A percentile compares a stretch with the other conserved stretches of the same genome.
Conservation (phyloP, 2,888 invertebrate species). For the Eupithecia insigniata region DNA sequence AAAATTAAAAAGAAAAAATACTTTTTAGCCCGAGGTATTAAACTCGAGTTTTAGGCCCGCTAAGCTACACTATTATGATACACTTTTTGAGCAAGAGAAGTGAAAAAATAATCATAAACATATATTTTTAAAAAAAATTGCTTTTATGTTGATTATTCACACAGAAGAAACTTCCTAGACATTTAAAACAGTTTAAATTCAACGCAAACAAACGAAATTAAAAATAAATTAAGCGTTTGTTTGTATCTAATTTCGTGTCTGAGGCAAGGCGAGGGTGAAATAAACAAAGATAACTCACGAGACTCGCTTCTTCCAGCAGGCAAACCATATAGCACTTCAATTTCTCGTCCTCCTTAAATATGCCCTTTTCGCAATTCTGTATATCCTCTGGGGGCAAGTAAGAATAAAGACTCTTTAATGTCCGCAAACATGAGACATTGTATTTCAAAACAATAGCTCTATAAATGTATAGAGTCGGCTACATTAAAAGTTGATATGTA, state of each 20-base stretch:
- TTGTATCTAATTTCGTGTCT: slow-evolving; percentile 64
- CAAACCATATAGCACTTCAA: slow-evolving; percentile 84
- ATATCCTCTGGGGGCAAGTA: slow-evolving; percentile 81
- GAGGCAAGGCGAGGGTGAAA: slow-evolving; percentile 58
- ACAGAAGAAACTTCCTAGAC: slow-evolving; percentile 11
- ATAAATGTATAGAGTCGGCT: slow-evolving; percentile 16
- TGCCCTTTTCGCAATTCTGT: slow-evolving; percentile 82
- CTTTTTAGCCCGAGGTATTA: too few species aligned
- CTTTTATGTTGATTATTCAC: too few species aligned
- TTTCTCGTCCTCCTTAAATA: slow-evolving; percentile 82
- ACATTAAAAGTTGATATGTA: neutral
- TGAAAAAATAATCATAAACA: too few species aligned
- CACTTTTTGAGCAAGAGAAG: too few species aligned
- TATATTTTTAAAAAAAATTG: too few species aligned
- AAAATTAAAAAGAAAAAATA: too few species aligned
- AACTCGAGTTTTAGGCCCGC: too few species aligned
- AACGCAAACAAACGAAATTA: slow-evolving; percentile 59
- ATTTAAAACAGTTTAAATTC: slow-evolving; percentile 49
- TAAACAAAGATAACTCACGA: slow-evolving; percentile 78
- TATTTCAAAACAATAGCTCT: slow-evolving; percentile 55
- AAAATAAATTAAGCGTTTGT: slow-evolving; percentile 66
- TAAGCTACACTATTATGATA: too few species aligned
- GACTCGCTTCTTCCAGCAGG: slow-evolving; percentile 79
- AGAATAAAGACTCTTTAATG: slow-evolving; percentile 76
- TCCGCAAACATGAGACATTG: slow-evolving; percentile 67